Evolutionary conservation across 1,140 invertebrate genomes (phyloP).

Genomic region (Zaprionus kolodkinae): DNA sequence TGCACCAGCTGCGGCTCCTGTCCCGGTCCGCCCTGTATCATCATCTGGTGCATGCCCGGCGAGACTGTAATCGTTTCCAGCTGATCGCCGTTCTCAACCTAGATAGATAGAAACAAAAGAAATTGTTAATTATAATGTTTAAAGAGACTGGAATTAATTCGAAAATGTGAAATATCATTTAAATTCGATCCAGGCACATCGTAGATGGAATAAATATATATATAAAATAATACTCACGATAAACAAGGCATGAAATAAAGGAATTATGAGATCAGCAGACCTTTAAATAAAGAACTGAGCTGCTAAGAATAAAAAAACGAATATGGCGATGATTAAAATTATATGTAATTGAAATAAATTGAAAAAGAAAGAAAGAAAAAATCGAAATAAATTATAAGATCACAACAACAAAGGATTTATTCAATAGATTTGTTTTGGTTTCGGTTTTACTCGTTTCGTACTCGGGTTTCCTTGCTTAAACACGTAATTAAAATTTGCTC

Average conservation of each 20-base stretch:
- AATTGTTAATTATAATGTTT: not conserved
- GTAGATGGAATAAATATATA: not conserved
- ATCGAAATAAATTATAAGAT: conserved; percentile 55
- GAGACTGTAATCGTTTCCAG: conserved; percentile 89
- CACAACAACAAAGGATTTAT: conserved; percentile 75
- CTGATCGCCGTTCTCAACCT: conserved; percentile 89
- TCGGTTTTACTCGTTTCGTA: conserved; percentile 20
- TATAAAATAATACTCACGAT: conserved; percentile 33
- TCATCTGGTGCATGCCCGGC: conserved; percentile 91
- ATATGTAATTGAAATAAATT: conserved; percentile 8
- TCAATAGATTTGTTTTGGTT: conserved; percentile 59
- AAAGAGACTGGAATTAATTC: not conserved
- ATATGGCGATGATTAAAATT: not conserved
- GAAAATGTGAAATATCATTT: not conserved
- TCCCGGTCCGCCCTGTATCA: conserved; percentile 89
- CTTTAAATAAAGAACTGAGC: conserved; percentile 17
- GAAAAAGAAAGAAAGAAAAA: not conserved
- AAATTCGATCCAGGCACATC: not conserved
- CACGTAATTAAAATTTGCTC: conserved; percentile 56
- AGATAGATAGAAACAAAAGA: not conserved
- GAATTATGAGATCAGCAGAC: conserved; percentile 13
- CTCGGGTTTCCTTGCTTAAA: conserved; percentile 28
- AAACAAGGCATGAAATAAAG: conserved; percentile 8
- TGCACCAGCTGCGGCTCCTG: conserved; percentile 91
- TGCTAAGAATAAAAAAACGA: conserved; percentile 26